Conservation (phyloP, 92 coral and sea anemone species). For the Zoanthus gigantus region DNA sequence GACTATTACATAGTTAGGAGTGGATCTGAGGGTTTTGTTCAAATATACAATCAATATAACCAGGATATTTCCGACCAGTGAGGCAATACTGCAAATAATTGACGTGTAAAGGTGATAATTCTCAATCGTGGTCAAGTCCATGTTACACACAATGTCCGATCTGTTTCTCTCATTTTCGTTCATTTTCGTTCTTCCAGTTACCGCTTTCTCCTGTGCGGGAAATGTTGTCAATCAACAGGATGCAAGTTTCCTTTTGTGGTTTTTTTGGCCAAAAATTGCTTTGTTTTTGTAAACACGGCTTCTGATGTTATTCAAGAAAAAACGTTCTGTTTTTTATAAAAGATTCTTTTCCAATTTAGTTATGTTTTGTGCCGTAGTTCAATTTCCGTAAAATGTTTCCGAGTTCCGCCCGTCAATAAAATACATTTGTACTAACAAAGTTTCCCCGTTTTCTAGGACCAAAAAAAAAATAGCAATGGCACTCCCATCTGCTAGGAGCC, state of each 20-base stretch:
- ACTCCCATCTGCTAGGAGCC: neutral
- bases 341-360: neutral
- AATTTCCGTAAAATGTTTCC: neutral
- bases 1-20: conserved; percentile 41
- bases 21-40: conserved; percentile 32
- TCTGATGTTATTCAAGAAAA: neutral
- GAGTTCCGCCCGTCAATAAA: neutral
- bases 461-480: neutral
- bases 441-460: neutral
- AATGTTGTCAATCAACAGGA: neutral
- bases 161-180: conserved; percentile 1
- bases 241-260: neutral
- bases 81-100: conserved; percentile 27
- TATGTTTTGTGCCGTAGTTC: neutral
- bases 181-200: neutral
- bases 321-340: neutral
- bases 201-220: neutral
- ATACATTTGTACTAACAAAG: neutral
- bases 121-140: neutral
- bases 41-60: conserved; percentile 35
- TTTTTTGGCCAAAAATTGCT: neutral
- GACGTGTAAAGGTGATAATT: conserved; percentile 37
- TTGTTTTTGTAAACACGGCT: neutral
- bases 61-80: conserved; percentile 31
- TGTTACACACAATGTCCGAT: conserved; percentile 5